Base-by-base conservation (phyloP, 2,888 invertebrate species). In the Drosophila paranaensis region DNA sequence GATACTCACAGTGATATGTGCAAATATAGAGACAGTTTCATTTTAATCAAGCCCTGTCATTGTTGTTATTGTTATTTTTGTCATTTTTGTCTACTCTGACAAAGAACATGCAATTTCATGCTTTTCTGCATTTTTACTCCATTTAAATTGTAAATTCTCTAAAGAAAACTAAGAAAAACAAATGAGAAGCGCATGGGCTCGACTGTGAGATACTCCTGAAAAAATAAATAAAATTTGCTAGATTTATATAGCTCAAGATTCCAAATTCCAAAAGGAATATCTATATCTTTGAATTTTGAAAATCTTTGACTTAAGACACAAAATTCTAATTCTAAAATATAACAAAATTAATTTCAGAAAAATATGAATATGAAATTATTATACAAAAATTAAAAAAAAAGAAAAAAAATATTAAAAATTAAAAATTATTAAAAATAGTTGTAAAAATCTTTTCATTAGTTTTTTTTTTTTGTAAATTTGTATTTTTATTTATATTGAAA, bases 21-120 rank as follows among this genome's bases (percentile, higher is more conserved):
- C 27, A 64, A 35, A 46, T 8, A 20, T 16, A 50, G 48, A 50
- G 35, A 65, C 33, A 61, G 50, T 79, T 78, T 74, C 66, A 68
- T 71, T 82, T 87, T 71, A 88, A 85, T 80, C 82, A 80, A 80
- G 85, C 50, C 30, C 51, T 60, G 67, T 30, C 43, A 60, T 80
- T 82, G 74, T 79, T 73, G 46, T 56, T 67, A 48, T 58, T 40
- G 40, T 60, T 50, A 39, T 33, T 70, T 16, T 51, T 45, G 20
- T 62, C 50, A 39, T 33, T 70, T 16, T 51, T 45, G 20, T 62
- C 50, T 14, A 20, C 33, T 9, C 25, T 42, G 42, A n/a, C 43
- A 43, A 64, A 54, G 46, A 60, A 56, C 70, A 71, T 75, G 63
- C 79, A 74, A 84, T 84, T 83, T 87, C 71, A 73, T 87, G 77